These are phyloP conservation scores for Alosa alosa DNA, from an alignment of 2,113 vertebrate species.

Conservation along the genomic window DNA sequence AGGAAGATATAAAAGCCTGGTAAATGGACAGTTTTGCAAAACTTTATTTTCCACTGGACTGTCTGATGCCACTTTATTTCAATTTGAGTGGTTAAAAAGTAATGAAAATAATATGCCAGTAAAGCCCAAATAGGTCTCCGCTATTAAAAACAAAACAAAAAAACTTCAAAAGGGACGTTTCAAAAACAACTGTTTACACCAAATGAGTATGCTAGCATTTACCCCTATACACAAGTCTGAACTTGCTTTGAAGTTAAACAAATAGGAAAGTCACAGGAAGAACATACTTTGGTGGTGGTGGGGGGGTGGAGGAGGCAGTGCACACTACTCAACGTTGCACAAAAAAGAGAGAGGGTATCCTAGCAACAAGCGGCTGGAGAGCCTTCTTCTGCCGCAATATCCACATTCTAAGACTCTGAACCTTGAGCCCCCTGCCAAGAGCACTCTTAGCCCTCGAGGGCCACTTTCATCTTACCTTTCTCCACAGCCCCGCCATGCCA, in stretches of 20 bases:
- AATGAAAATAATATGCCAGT: background rate
- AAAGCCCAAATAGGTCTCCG: background rate
- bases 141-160: background rate
- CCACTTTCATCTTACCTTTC: slow-evolving; percentile 21
- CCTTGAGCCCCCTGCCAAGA: slow-evolving; percentile 43
- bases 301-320: slow-evolving; percentile 35
- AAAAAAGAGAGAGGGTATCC: slow-evolving; percentile 58
- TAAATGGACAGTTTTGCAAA: background rate
- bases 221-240: slow-evolving; percentile 30
- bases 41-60: background rate
- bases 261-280: slow-evolving; percentile 34
- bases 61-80: background rate
- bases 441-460: slow-evolving; percentile 22
- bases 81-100: background rate
- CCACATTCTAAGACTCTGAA: slow-evolving; percentile 56
- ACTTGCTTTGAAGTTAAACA: slow-evolving; percentile 47
- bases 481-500: background rate
- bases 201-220: slow-evolving; percentile 1
- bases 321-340: slow-evolving; percentile 54
- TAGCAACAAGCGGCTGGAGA: slow-evolving; percentile 66
- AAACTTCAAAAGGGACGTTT: background rate
- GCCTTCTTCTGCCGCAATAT: slow-evolving; percentile 57
- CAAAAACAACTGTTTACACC: slow-evolving; percentile 14
- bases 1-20: background rate
- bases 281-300: slow-evolving; percentile 24